These are phyloP conservation scores for Drosophila paulistorum DNA, from an alignment of 1,140 invertebrate genomes.

Conservation along the genomic window DNA sequence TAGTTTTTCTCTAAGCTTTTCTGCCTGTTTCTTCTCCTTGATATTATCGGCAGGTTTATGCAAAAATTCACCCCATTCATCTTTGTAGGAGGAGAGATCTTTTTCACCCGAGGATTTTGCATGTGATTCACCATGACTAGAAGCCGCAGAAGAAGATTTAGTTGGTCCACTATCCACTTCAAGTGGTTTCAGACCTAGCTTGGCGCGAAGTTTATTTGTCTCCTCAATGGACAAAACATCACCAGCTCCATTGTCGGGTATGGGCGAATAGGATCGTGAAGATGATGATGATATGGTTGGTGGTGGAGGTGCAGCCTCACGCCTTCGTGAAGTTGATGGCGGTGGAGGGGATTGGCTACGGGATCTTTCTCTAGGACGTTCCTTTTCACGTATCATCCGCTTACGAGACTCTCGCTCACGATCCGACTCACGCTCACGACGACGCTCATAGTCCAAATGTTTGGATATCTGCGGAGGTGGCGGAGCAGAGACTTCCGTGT, in stretches of 20 bases:
- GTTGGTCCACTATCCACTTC: constrained; percentile 85
- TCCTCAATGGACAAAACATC: constrained; percentile 93
- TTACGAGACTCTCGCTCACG: constrained; percentile 66
- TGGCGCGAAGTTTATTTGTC: constrained; percentile 95
- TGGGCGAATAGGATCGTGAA: constrained; percentile 52
- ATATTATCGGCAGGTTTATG: constrained; percentile 96
- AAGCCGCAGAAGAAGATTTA: constrained; percentile 44
- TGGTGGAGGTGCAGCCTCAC: constrained; percentile 11
- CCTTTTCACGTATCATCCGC: constrained; percentile 46
- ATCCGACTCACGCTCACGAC: constrained; percentile 64
- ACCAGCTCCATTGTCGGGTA: constrained; percentile 83
- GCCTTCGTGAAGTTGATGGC: constrained; percentile 12
- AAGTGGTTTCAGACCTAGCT: constrained; percentile 96
- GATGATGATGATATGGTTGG: constrained; percentile 9
- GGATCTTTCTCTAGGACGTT: constrained; percentile 56
- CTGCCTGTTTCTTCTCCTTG: constrained; percentile 88
- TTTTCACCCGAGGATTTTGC: constrained; percentile 68
- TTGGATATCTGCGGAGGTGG: constrained; percentile 74
- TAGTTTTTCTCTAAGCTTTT: constrained; percentile 93
- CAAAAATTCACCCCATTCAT: constrained; percentile 94
- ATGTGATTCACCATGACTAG: constrained; percentile 38
- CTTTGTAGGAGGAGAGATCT: constrained; percentile 86
- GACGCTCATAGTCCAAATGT: constrained; percentile 66
- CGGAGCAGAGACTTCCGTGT: constrained; percentile 60
- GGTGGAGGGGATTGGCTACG: constrained; percentile 45